Percentiles rank a stretch among this genome's conserved stretches.
phyloP scores from a whole-genome alignment of 1,140 invertebrate genomes.

The Drosophila nannoptera region DNA sequence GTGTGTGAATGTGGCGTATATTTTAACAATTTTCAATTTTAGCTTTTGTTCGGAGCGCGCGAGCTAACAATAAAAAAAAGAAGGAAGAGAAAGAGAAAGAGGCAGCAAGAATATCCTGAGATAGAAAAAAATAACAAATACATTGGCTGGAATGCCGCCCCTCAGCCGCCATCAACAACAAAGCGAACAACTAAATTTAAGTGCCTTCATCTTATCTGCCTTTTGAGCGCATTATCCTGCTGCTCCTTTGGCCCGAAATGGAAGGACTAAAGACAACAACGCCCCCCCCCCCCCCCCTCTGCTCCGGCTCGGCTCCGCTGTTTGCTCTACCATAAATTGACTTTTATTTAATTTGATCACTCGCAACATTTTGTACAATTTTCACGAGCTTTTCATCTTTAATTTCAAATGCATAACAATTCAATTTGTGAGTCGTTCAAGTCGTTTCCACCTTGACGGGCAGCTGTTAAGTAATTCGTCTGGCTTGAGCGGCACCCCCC shows the following conservation, averaged over 20 bases:
- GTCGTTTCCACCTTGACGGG: slow-evolving; percentile 32
- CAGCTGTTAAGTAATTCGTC: slow-evolving; percentile 9
- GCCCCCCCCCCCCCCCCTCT: neutral
- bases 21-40: slow-evolving; percentile 77
- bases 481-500: neutral
- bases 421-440: slow-evolving; percentile 60
- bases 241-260: slow-evolving; percentile 27
- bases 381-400: slow-evolving; percentile 39
- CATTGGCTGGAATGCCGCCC: slow-evolving; percentile 29
- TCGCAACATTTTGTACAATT: slow-evolving; percentile 38
- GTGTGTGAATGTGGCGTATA: slow-evolving; percentile 49
- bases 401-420: slow-evolving; percentile 58
- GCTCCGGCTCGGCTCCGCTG: neutral
- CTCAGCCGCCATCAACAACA: slow-evolving; percentile 21
- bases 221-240: slow-evolving; percentile 41
- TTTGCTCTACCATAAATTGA: slow-evolving; percentile 48
- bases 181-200: slow-evolving; percentile 68
- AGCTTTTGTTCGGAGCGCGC: slow-evolving; percentile 65
- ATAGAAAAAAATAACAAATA: slow-evolving; percentile 33
- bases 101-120: slow-evolving; percentile 6
- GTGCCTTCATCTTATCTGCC: slow-evolving; percentile 63
- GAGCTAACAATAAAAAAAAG: slow-evolving; percentile 51
- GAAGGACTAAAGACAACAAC: slow-evolving; percentile 12
- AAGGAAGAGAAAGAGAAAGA: neutral
- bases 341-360: slow-evolving; percentile 68